These are phyloP conservation scores for Limanda limanda DNA, from an alignment of 2,113 vertebrate genomes.

Conservation along the genomic window DNA sequence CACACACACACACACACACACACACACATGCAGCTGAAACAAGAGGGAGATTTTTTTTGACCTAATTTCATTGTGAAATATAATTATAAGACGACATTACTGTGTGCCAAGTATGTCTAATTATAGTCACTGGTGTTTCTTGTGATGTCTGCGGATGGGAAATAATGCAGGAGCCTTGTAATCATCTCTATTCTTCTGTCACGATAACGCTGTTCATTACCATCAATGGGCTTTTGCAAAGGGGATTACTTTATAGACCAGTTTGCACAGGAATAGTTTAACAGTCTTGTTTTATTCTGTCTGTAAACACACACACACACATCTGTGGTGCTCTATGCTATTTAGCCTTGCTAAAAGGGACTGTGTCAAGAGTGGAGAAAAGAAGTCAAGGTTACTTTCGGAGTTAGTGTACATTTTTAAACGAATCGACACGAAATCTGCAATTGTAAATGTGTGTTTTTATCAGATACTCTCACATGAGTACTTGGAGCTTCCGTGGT, in stretches of 20 bases:
- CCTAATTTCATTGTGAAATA: conserved; percentile 40
- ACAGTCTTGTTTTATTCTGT: too few relatives aligned
- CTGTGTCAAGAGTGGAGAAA: too few relatives aligned
- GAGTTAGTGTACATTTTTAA: too few relatives aligned
- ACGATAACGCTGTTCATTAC: conserved; percentile 56
- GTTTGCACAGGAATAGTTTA: conserved; percentile 14
- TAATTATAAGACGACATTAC: conserved; percentile 66
- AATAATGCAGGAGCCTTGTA: conserved; percentile 51
- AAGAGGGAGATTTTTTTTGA: conserved; percentile 4
- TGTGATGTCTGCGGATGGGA: conserved; percentile 50
- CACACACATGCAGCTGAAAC: conserved; percentile 14
- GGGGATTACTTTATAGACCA: conserved; percentile 47
- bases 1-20: conserved; percentile 15
- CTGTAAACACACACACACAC: too few relatives aligned
- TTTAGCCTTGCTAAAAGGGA: too few relatives aligned
- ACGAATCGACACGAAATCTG: too few relatives aligned
- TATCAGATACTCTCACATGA: too few relatives aligned
- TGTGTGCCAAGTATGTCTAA: conserved; percentile 63
- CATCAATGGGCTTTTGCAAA: conserved; percentile 49
- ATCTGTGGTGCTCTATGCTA: too few relatives aligned
- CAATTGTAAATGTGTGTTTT: too few relatives aligned
- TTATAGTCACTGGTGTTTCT: conserved; percentile 70
- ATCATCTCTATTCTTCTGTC: conserved; percentile 69
- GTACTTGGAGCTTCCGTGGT: too few relatives aligned
- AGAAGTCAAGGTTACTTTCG: too few relatives aligned